phyloP scores from a whole-genome alignment of 2,888 invertebrate species.

The Nephrotoma flavescens region DNA sequence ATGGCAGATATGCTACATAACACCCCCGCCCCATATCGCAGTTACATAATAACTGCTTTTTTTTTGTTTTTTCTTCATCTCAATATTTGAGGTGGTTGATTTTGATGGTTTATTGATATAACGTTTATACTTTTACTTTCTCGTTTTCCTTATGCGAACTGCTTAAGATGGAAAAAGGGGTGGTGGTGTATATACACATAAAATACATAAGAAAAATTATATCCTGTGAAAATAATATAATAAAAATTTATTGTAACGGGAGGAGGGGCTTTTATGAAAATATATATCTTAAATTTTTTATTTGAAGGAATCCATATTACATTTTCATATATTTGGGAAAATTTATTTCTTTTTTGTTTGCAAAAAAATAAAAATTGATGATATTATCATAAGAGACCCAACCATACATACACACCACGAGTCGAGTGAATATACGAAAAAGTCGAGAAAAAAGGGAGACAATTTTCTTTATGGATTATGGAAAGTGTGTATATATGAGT shows the following conservation, averaged over 20 bases:
- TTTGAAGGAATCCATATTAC: neutral
- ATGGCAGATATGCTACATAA: neutral
- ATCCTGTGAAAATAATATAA: neutral
- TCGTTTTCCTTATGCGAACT: neutral
- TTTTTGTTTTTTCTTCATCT: neutral
- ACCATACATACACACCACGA: neutral
- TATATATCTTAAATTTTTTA: neutral
- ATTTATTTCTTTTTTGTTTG: neutral
- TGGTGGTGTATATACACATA: neutral
- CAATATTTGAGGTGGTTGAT: neutral
- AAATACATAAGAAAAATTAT: neutral
- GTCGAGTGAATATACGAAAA: neutral
- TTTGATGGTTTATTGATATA: neutral
- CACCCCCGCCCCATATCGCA: neutral
- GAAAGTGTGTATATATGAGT: neutral
- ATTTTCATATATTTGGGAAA: neutral
- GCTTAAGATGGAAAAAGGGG: neutral
- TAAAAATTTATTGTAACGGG: neutral
- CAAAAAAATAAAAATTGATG: neutral
- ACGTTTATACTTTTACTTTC: neutral
- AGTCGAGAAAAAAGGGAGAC: neutral
- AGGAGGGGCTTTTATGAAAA: neutral
- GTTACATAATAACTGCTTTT: neutral
- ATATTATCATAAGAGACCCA: neutral
- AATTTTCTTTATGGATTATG: neutral